Conservation (phyloP, 2,113 vertebrate species). For the Microcebus griseorufus region DNA sequence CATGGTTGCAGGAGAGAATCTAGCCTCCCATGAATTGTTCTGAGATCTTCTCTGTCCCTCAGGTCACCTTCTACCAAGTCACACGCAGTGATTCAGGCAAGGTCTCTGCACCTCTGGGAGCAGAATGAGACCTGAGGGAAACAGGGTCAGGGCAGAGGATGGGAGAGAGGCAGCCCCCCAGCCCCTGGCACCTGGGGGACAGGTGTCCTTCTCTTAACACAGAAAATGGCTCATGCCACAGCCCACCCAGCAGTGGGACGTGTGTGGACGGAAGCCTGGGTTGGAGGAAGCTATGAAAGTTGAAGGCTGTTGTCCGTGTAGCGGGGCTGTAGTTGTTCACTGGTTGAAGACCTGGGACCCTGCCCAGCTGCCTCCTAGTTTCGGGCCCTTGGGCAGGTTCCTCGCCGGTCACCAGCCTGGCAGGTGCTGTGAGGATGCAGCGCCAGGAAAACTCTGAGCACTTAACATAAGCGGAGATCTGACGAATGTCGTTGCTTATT, state of each 20-base stretch:
- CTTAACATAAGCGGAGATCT: rapidly evolving
- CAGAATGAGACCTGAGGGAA: neutral
- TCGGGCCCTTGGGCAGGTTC: neutral
- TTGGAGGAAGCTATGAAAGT: neutral
- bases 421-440: rapidly evolving
- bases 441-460: rapidly evolving
- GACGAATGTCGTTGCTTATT: rapidly evolving
- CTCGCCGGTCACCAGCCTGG: rapidly evolving
- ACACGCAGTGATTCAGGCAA: rapidly evolving
- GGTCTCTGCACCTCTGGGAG: neutral
- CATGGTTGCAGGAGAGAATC: neutral
- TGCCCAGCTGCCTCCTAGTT: neutral
- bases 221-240: neutral
- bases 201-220: neutral
- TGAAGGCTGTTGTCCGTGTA: neutral
- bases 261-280: neutral
- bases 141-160: rapidly evolving
- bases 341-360: neutral
- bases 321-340: neutral
- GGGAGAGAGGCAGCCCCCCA: neutral
- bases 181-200: rapidly evolving
- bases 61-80: rapidly evolving
- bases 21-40: neutral
- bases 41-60: no score
- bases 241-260: rapidly evolving